Percentiles rank a stretch among this genome's conserved stretches.
phyloP scores from a whole-genome alignment of 2,888 invertebrate genomes.

The Formica aserva region DNA sequence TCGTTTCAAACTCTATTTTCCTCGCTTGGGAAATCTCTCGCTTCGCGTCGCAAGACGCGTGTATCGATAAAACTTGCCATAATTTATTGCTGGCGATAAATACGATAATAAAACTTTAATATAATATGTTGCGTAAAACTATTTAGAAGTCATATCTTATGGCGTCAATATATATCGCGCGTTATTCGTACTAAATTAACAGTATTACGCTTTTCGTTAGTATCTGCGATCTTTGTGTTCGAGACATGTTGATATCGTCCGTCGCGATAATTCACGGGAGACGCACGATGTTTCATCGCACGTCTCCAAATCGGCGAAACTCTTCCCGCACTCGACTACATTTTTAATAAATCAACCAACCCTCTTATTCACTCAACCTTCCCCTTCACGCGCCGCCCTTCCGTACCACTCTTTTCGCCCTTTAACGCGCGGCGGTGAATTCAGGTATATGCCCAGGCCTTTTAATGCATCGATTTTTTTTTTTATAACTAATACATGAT shows the following conservation, averaged over 20 bases:
- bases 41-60: neutral
- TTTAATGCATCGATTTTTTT: neutral
- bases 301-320: constrained; percentile 37
- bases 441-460: neutral
- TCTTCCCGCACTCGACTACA: constrained; percentile 57
- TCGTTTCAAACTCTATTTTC: constrained; percentile 57
- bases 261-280: constrained; percentile 35
- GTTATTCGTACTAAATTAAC: neutral
- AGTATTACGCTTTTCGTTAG: neutral
- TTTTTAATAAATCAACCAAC: constrained; percentile 71
- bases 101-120: neutral
- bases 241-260: neutral
- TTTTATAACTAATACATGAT: neutral
- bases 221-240: neutral
- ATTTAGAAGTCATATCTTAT: neutral
- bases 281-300: constrained; percentile 15
- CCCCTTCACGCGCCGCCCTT: constrained; percentile 15
- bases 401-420: constrained; percentile 24
- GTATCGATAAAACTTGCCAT: neutral
- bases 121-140: neutral
- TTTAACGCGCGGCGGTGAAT: constrained; percentile 49
- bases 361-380: constrained; percentile 57
- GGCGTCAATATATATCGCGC: neutral
- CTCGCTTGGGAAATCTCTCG: constrained; percentile 12
- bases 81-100: neutral